Evolutionary conservation across 2,888 invertebrate species (phyloP).

Genomic region (Morpho helenor): DNA sequence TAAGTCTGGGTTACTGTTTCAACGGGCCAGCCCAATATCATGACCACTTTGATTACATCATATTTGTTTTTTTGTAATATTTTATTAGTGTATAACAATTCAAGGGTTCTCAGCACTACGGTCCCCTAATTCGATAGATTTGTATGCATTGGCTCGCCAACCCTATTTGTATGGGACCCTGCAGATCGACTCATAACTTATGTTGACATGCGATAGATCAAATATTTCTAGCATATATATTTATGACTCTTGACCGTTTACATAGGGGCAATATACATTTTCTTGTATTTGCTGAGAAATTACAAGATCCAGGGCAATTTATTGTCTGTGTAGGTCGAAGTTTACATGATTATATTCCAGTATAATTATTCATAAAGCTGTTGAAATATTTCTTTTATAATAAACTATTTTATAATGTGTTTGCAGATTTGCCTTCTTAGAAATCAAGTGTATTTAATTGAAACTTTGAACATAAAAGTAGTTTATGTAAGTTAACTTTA

Average conservation of each 20-base stretch:
- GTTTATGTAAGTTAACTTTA: too few relatives aligned
- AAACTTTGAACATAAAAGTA: too few relatives aligned
- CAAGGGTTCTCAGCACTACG: conserved; percentile 2
- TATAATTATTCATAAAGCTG: too few relatives aligned
- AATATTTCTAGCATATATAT: conserved; percentile 29
- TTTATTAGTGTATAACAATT: background rate
- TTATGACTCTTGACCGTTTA: conserved; percentile 27
- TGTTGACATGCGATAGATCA: conserved; percentile 37
- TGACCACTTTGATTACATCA: too few relatives aligned
- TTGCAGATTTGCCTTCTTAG: too few relatives aligned
- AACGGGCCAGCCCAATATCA: too few relatives aligned
- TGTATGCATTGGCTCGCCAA: conserved; percentile 35
- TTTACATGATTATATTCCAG: too few relatives aligned
- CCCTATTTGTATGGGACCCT: conserved; percentile 30
- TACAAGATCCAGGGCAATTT: background rate
- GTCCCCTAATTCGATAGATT: conserved; percentile 22
- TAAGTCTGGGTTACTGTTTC: too few relatives aligned
- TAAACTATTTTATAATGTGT: too few relatives aligned
- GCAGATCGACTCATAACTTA: conserved; percentile 34
- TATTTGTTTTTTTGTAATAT: too few relatives aligned
- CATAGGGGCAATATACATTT: conserved; percentile 9
- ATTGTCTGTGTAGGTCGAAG: background rate
- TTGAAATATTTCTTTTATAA: too few relatives aligned
- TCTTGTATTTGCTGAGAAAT: background rate
- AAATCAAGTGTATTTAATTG: too few relatives aligned